A percentile compares a stretch with the other conserved stretches of the same genome.
Evolutionary conservation across 2,888 invertebrate genomes (phyloP).

Genomic region (Dynastes hyllus): DNA sequence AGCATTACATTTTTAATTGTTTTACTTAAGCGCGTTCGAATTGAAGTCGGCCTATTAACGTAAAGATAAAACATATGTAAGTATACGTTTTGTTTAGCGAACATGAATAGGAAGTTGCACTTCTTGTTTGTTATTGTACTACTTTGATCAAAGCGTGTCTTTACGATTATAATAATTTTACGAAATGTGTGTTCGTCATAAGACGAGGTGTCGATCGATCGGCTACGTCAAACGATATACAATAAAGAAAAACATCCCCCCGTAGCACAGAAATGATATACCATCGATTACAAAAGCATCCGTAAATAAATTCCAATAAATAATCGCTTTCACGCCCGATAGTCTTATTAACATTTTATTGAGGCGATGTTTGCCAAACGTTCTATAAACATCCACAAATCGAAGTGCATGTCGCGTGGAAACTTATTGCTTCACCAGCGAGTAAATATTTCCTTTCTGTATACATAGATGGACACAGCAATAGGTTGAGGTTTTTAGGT

Average conservation of each 20-base stretch:
- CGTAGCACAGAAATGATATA: not conserved
- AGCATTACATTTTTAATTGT: slow-evolving; percentile 39
- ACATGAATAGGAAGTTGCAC: slow-evolving; percentile 16
- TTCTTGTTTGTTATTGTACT: slow-evolving; percentile 18
- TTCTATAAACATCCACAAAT: slow-evolving; percentile 6
- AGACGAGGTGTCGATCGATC: not conserved
- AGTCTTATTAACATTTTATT: slow-evolving; percentile 8
- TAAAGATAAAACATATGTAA: slow-evolving; percentile 9
- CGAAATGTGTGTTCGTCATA: slow-evolving; percentile 17
- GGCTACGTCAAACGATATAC: slow-evolving; percentile 4
- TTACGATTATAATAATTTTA: slow-evolving; percentile 23
- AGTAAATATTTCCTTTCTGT: slow-evolving; percentile 16
- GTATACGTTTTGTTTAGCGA: slow-evolving; percentile 18
- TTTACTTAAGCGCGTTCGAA: slow-evolving; percentile 7
- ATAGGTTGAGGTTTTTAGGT: slow-evolving; percentile 2
- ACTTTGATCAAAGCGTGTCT: slow-evolving; percentile 29
- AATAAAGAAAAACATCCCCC: not conserved
- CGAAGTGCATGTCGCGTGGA: not conserved
- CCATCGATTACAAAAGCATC: not conserved
- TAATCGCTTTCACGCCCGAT: not conserved
- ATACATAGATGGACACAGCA: not conserved
- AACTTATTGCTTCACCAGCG: slow-evolving; percentile 17
- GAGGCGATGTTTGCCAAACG: slow-evolving; percentile 7
- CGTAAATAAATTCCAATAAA: not conserved
- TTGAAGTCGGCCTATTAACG: not conserved